Evolutionary conservation across 2,888 invertebrate genomes (phyloP), one percentile per base, ranked within the genome.

Genomic region (Acrobasis consociella): DNA sequence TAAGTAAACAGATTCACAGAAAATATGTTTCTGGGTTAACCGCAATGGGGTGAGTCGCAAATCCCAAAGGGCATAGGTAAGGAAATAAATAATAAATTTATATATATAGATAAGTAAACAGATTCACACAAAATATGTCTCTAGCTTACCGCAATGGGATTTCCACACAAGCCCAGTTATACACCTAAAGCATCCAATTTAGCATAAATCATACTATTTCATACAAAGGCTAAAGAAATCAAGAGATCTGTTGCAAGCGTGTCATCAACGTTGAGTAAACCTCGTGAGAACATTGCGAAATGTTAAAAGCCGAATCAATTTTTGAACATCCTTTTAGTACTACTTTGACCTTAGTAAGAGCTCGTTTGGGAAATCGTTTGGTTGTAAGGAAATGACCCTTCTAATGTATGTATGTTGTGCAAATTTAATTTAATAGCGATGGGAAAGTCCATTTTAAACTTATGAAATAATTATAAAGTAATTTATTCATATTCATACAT

Each of bases 201-300:
- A 13, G 37, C n/a, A 55, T 39, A 55, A 55, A 55, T 55, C 55
- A 39, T 17, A 1, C 39, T 53, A 37, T 53, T 53, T 53, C 37
- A 37, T 37, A 53, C n/a, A 53, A 37, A 38, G 11, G 1, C 46
- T n/a, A 46, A 46, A 46, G 46, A 46, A 53, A 37, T 37, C 53
- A 37, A 37, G 37, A 38, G 37, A 16, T 55, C 10, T 55, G 39
- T 60, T 38, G 50, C 15, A 59, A 59, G 49, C 39, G 56, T 59
- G 51, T 60, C 60, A 60, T 60, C 51, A 60, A 39, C 13, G 9
- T 42, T 52, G 51, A 3, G 60, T 39, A 60, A 52, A 42, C 37
- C 15, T 22, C 51, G 39, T 60, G 60, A n/a, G 60, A 60, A 52
- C 38, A 8, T 38, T 60, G 51, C 60, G 22, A 50, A 42, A 51